Evolutionary conservation across 1,140 invertebrate genomes (phyloP).

Genomic region (Microvelia longipes): DNA sequence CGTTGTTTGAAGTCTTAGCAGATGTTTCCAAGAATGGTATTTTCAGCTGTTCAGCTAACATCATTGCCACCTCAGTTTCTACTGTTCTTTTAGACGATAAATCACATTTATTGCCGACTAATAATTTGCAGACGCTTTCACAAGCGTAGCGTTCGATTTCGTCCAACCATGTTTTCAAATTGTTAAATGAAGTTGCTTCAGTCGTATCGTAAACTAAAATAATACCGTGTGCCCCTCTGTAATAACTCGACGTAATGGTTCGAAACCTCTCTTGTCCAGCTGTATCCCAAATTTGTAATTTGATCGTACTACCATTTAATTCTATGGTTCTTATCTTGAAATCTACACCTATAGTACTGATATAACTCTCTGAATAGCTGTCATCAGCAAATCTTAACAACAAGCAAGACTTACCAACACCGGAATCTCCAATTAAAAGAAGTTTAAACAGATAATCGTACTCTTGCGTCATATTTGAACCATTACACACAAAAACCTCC

Average conservation of each 20-base stretch:
- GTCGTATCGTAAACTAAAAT: slow-evolving; percentile 57
- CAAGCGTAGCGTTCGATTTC: slow-evolving; percentile 46
- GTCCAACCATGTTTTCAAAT: slow-evolving; percentile 50
- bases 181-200: slow-evolving; percentile 49
- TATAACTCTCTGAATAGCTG: slow-evolving; percentile 11
- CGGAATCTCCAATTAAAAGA: slow-evolving; percentile 96
- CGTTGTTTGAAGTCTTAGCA: slow-evolving; percentile 92
- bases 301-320: slow-evolving; percentile 49
- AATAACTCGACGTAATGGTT: slow-evolving; percentile 53
- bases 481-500: neutral
- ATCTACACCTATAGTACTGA: slow-evolving; percentile 36
- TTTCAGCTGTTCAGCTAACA: slow-evolving; percentile 90
- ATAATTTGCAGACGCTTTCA: slow-evolving; percentile 38
- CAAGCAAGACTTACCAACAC: slow-evolving; percentile 98
- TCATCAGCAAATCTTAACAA: slow-evolving; percentile 79
- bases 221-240: slow-evolving; percentile 54
- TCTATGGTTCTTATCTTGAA: slow-evolving; percentile 54
- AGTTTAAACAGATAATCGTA: slow-evolving; percentile 96
- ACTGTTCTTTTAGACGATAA: slow-evolving; percentile 85
- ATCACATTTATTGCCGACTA: slow-evolving; percentile 41
- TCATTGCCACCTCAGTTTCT: slow-evolving; percentile 82
- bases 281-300: slow-evolving; percentile 52
- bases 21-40: slow-evolving; percentile 96
- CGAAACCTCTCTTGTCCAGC: slow-evolving; percentile 47
- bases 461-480: slow-evolving; percentile 8